Evolutionary conservation across 1,140 invertebrate genomes (phyloP).

Genomic region (Drosophila trapezifrons): DNA sequence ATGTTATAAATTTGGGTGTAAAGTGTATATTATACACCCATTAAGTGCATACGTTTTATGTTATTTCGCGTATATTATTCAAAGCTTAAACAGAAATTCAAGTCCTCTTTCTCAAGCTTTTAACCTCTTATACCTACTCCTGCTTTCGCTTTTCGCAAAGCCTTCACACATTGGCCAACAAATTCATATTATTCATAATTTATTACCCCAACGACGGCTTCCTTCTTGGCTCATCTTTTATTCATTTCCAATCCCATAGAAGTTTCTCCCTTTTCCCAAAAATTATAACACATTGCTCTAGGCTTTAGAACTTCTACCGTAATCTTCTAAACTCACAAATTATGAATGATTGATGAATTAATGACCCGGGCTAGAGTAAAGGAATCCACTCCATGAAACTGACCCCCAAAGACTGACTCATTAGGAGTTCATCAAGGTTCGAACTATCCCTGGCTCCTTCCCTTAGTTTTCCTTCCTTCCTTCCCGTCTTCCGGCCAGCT

Average conservation of each 20-base stretch:
- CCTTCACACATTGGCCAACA: neutral
- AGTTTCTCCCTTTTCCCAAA: neutral
- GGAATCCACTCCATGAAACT: neutral
- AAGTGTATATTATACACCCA: neutral
- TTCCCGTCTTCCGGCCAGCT: conserved; percentile 15
- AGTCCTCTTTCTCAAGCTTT: neutral
- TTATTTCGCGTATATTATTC: neutral
- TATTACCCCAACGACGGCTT: neutral
- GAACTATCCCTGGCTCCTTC: conserved; percentile 1
- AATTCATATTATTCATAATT: conserved; percentile 12
- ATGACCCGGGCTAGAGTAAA: conserved; percentile 3
- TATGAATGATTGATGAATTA: conserved; percentile 50
- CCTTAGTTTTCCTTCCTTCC: conserved; percentile 7
- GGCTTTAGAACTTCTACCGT: neutral
- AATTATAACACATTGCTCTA: conserved; percentile 5
- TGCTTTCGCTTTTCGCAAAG: neutral
- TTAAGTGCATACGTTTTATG: neutral
- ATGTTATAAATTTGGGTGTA: neutral
- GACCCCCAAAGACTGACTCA: conserved; percentile 16
- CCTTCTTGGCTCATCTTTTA: conserved; percentile 23
- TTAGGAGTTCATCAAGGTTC: conserved; percentile 52
- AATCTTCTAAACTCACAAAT: conserved; percentile 26
- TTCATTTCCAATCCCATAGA: conserved; percentile 6
- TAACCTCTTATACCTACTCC: neutral
- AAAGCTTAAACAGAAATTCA: neutral